Conservation (phyloP, 2,113 vertebrate genomes). For the Lethenteron camtschaticum region DNA sequence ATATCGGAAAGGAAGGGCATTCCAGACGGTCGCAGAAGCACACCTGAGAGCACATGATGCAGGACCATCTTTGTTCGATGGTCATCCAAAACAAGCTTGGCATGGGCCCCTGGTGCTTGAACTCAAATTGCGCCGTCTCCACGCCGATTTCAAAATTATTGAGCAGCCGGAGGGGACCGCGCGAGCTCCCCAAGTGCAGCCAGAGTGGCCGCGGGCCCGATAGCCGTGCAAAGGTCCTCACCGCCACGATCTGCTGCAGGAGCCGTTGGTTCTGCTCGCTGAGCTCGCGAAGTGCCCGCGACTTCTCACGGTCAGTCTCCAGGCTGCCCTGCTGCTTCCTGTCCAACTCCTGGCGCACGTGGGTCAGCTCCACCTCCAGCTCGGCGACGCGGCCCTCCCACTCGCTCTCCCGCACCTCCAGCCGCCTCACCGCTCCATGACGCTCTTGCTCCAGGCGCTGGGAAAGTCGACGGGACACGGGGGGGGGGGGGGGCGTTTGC, state of each 20-base stretch:
- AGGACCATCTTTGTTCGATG: no score
- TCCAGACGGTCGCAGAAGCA: no score
- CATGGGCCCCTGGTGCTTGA: no score
- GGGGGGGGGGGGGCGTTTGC: no score
- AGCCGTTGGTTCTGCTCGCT: constrained; percentile 93
- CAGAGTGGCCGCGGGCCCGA: neutral
- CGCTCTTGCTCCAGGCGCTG: constrained; percentile 94
- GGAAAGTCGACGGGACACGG: neutral
- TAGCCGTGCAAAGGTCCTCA: constrained; percentile 24
- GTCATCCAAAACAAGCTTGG: no score
- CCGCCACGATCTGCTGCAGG: constrained; percentile 80
- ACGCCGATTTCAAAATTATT: no score
- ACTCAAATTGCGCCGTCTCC: no score
- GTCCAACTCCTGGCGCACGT: constrained; percentile 72
- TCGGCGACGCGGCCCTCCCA: constrained; percentile 89
- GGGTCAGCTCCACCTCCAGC: constrained; percentile 74
- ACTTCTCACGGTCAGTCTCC: constrained; percentile 63
- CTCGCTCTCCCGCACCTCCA: constrained; percentile 77
- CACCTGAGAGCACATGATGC: no score
- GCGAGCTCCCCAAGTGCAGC: no score
- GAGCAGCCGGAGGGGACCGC: no score
- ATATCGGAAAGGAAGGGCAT: no score
- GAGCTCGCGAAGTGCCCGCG: constrained; percentile 52
- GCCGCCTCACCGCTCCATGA: constrained; percentile 54
- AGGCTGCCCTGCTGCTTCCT: constrained; percentile 64